These are phyloP conservation scores for Ahaetulla prasina DNA, from an alignment of 2,113 vertebrate species.

Conservation along the genomic window DNA sequence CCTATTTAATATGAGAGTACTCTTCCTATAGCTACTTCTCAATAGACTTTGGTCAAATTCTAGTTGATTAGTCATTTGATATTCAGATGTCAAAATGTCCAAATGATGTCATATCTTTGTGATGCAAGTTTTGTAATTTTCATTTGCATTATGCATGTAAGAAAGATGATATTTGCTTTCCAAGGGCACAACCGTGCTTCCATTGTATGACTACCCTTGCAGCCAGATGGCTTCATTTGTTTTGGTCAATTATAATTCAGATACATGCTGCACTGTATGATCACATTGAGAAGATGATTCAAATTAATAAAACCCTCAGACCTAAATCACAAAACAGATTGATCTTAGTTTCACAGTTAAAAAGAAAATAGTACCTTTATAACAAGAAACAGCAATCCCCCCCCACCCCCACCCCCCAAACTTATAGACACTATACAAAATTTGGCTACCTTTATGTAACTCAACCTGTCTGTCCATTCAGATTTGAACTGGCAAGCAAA, in stretches of 20 bases:
- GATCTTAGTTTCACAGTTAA: not conserved
- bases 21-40: not conserved
- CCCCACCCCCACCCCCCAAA: too few relatives aligned
- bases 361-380: not conserved
- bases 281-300: not conserved
- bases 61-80: not conserved
- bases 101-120: not conserved
- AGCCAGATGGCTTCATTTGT: not conserved
- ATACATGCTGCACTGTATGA: not conserved
- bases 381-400: not conserved
- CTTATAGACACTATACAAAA: not conserved
- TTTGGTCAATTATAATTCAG: not conserved
- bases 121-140: not conserved
- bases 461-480: not conserved
- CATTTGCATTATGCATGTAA: not conserved
- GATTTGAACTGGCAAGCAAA: not conserved
- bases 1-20: not conserved
- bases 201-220: not conserved
- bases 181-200: not conserved
- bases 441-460: not conserved
- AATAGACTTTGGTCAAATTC: not conserved
- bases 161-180: not conserved
- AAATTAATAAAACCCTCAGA: not conserved
- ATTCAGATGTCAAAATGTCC: not conserved
- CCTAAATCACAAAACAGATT: not conserved